Conservation (phyloP, 2,113 vertebrate species). For the Clarias macrocephalus region DNA sequence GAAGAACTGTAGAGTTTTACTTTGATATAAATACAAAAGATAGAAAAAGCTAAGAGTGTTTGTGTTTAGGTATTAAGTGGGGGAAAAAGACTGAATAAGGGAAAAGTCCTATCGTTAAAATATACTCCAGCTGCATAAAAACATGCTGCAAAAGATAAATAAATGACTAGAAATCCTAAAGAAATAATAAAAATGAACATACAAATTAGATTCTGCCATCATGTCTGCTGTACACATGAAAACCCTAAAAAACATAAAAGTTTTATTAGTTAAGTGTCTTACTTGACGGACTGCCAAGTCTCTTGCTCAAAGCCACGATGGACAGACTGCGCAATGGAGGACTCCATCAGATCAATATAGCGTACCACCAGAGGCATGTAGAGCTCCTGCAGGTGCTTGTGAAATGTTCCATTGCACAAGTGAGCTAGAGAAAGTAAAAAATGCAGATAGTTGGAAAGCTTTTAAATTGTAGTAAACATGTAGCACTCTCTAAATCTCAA, state of each 20-base stretch:
- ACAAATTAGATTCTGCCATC: not conserved
- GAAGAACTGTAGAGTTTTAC: conserved; percentile 18
- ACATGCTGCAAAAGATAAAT: not conserved
- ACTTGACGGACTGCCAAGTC: conserved; percentile 97
- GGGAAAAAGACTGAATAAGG: not conserved
- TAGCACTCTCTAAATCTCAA: conserved; percentile 3
- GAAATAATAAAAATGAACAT: not conserved
- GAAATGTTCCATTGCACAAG: conserved; percentile 91
- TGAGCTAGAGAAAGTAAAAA: conserved; percentile 75
- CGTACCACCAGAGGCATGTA: conserved; percentile 93
- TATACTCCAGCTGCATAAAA: not conserved
- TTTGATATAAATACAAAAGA: not conserved
- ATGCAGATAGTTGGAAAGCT: conserved; percentile 2
- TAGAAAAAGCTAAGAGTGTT: not conserved
- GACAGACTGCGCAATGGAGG: conserved; percentile 95
- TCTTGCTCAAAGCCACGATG: conserved; percentile 95
- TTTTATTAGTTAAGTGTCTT: conserved; percentile 66
- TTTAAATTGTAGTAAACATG: not conserved
- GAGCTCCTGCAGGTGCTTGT: conserved; percentile 93
- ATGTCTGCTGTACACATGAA: not conserved
- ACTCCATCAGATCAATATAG: conserved; percentile 98
- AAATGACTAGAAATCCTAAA: not conserved
- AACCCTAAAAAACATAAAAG: not conserved
- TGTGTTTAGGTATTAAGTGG: not conserved
- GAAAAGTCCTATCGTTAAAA: not conserved